A percentile compares a stretch with the other conserved stretches of the same genome.
phyloP scores from a whole-genome alignment of 2,113 vertebrate genomes.

The Ahaetulla prasina region DNA sequence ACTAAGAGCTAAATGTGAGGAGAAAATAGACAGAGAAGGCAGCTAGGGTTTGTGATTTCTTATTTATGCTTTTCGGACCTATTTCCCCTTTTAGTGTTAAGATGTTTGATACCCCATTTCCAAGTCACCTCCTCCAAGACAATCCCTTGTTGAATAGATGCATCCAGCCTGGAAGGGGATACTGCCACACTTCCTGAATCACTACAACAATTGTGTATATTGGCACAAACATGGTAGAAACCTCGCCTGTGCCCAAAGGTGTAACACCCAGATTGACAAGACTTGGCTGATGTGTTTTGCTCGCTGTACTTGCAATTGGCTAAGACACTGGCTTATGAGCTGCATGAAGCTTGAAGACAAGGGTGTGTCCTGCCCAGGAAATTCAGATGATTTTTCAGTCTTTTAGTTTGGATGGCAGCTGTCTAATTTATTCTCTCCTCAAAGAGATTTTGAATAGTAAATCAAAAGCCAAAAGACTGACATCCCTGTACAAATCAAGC shows the following conservation, averaged over 20 bases:
- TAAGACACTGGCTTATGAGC: not conserved
- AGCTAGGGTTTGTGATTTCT: not conserved
- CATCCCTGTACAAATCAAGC: rapidly evolving
- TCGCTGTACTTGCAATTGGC: not conserved
- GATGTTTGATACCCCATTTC: rapidly evolving
- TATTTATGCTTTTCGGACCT: not conserved
- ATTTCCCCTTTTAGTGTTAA: not conserved
- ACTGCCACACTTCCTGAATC: slow-evolving; percentile 44
- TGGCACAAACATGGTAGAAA: slow-evolving; percentile 67
- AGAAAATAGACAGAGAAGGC: not conserved
- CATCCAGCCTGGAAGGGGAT: slow-evolving; percentile 24
- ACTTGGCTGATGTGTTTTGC: slow-evolving; percentile 23
- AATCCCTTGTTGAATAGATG: slow-evolving; percentile 43
- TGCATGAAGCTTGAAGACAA: slow-evolving; percentile 49
- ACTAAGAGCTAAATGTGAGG: slow-evolving; percentile 43
- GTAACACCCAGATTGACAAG: slow-evolving; percentile 63
- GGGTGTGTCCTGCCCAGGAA: slow-evolving; percentile 44
- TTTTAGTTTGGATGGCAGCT: slow-evolving; percentile 30
- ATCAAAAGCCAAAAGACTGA: rapidly evolving
- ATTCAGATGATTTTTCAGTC: slow-evolving; percentile 21
- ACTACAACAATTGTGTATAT: slow-evolving; percentile 49
- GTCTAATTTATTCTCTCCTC: not conserved
- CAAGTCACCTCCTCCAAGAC: slow-evolving; percentile 17
- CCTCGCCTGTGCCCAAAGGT: slow-evolving; percentile 57
- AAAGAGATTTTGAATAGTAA: not conserved